Evolutionary conservation across 2,888 invertebrate species (phyloP).

Genomic region (Tipula unca): DNA sequence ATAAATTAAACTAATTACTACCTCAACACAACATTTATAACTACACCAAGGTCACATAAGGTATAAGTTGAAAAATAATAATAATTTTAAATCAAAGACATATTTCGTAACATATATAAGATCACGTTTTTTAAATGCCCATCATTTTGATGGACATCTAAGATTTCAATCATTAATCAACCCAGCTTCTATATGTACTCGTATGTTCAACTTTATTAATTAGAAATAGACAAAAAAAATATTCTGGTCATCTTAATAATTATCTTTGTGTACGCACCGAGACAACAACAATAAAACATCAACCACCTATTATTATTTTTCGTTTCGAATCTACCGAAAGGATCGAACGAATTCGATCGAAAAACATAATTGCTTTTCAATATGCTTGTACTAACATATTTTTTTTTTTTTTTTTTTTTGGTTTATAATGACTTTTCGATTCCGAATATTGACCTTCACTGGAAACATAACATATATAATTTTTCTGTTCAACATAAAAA

Average conservation of each 20-base stretch:
- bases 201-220: constrained; percentile 8
- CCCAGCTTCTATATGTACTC: background rate
- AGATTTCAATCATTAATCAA: background rate
- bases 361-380: background rate
- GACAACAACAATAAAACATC: background rate
- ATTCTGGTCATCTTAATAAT: background rate
- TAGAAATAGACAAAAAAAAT: background rate
- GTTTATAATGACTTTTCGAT: background rate
- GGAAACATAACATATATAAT: background rate
- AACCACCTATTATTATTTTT: background rate
- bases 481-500: background rate
- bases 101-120: background rate
- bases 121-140: background rate
- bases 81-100: background rate
- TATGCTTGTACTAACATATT: background rate
- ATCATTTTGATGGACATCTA: background rate
- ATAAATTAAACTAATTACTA: background rate
- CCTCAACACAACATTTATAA: background rate
- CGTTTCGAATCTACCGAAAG: background rate
- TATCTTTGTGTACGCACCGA: background rate
- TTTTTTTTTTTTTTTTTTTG: background rate
- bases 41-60: background rate
- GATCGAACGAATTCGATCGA: background rate
- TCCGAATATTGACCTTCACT: background rate
- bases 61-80: background rate